Evolutionary conservation across 2,888 invertebrate species (phyloP).

Genomic region (Andrena fulva): DNA sequence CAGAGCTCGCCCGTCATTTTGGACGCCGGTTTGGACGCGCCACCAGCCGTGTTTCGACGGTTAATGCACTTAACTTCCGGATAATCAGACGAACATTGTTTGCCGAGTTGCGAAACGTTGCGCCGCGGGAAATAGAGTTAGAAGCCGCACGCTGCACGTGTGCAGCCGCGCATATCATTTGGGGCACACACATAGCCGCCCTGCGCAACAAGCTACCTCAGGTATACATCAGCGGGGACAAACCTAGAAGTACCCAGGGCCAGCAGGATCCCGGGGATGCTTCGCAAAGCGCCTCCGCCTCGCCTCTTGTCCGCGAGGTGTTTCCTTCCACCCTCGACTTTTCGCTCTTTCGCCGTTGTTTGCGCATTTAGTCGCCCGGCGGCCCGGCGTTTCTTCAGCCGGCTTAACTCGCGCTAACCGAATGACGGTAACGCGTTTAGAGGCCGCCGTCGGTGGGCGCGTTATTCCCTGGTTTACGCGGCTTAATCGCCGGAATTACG

Average conservation of each 20-base stretch:
- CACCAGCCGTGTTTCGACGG: slow-evolving; percentile 52
- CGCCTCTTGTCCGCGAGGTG: neutral
- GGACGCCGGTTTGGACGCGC: neutral
- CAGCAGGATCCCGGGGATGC: slow-evolving; percentile 18
- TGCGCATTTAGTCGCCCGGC: slow-evolving; percentile 7
- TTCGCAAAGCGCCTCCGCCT: neutral
- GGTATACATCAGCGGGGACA: slow-evolving; percentile 24
- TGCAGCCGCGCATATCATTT: slow-evolving; percentile 44
- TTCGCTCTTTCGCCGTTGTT: neutral
- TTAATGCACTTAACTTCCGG: slow-evolving; percentile 70
- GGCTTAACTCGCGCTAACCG: slow-evolving; percentile 67
- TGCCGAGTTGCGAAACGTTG: slow-evolving; percentile 68
- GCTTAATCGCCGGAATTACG: slow-evolving; percentile 42
- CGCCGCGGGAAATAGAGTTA: slow-evolving; percentile 51
- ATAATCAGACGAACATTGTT: slow-evolving; percentile 73
- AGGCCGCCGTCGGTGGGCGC: slow-evolving; percentile 4
- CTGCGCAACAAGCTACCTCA: slow-evolving; percentile 16
- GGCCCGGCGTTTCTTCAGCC: slow-evolving; percentile 25
- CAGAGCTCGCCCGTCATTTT: too few relatives aligned
- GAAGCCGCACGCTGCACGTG: slow-evolving; percentile 32
- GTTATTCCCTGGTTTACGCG: slow-evolving; percentile 33
- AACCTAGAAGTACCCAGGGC: neutral
- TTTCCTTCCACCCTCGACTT: slow-evolving; percentile 1
- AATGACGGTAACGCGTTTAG: slow-evolving; percentile 66
- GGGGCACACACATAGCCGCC: slow-evolving; percentile 22